Base-by-base conservation (phyloP, 2,888 invertebrate species). In the Tetragonula carbonaria region DNA sequence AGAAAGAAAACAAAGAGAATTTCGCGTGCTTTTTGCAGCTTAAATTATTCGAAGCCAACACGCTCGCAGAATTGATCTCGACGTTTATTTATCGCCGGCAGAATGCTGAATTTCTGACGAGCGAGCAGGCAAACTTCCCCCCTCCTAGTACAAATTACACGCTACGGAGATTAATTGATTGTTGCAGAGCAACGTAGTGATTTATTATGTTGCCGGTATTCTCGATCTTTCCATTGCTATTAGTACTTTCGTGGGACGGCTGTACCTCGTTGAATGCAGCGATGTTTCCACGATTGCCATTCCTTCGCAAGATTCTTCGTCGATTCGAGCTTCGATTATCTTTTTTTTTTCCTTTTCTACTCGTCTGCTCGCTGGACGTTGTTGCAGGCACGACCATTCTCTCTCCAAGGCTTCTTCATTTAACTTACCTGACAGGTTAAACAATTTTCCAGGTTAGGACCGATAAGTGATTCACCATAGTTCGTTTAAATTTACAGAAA, bases 161-260 rank as follows among this genome's bases (percentile, higher is more conserved):
- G 78, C 74, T 82, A 74, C 65, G 33, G 28, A 68, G 57, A 88
- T 73, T 86, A 86, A 88, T 87, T 77, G 76, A 88, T 88, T 70
- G 85, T 80, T 78, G 74, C 66, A 33, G 65, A 73, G 80, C 62
- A 50, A 18, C 65, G 11, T 6, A 57, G 75, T 74, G 78, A 87
- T 86, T 87, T 82, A 76, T 88, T 73, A 82, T 76, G 66, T 28
- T 80, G 65, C 63, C 51, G 28, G 57, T 77, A 74, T 76, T 77
- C 68, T 80, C 74, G 86, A 77, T 79, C 65, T 84, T 84, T 77
- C 70, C 65, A 28, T 45, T 72, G 73, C 77, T 72, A 62, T 83
- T 78, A 78, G 78, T 63, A 73, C 45, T 62, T 79, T 74, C 74
- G 80, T 71, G 74, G 65, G 70, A 70, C 67, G 82, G 45, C 70